phyloP scores from a whole-genome alignment of 64 coral and sea anemone genomes.

The Porites australiensis region DNA sequence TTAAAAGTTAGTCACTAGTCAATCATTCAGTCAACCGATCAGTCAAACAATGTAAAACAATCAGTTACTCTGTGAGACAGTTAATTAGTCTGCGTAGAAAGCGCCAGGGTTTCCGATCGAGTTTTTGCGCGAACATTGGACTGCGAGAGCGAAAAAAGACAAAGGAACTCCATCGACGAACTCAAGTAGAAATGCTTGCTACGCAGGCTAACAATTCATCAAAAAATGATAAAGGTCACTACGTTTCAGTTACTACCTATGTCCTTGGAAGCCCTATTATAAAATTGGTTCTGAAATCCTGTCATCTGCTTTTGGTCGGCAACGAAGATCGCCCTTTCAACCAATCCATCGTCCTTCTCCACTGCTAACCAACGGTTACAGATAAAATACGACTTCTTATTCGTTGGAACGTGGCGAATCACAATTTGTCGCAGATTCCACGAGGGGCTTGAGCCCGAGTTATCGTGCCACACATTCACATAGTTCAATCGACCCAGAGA shows the following conservation, averaged over 20 bases:
- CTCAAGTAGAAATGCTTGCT: no score
- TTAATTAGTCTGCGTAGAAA: no score
- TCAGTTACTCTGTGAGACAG: no score
- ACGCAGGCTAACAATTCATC: no score
- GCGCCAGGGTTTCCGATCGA: no score
- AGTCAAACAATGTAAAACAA: no score
- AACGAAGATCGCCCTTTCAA: conserved; percentile 59
- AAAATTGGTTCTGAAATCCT: conserved; percentile 77
- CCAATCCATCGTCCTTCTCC: conserved; percentile 60
- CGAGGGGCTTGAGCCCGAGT: conserved; percentile 56
- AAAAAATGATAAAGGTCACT: no score
- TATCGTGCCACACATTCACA: conserved; percentile 80
- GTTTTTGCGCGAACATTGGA: no score
- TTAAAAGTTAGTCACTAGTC: no score
- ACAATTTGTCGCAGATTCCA: conserved; percentile 86
- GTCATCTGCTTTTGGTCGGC: conserved; percentile 68
- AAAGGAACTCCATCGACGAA: no score
- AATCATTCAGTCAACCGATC: no score
- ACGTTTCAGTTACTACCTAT: no score
- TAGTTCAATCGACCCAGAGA: conserved; percentile 60
- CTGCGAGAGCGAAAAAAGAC: not conserved
- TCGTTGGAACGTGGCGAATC: conserved; percentile 52
- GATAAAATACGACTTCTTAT: conserved; percentile 73
- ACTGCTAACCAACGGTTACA: conserved; percentile 84
- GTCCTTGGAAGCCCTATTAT: conserved; percentile 6